These are phyloP conservation scores for Felis catus DNA, from an alignment of 2,113 vertebrate genomes.

Conservation along the genomic window F.catus_Fca126_mat1.0 CM031418.1:12654501-12655000, in stretches of 20 bases:
- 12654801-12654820: not conserved
- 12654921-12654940: not conserved
- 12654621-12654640: not conserved
- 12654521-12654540: not conserved
- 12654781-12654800: not conserved
- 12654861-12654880: not conserved
- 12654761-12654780: not conserved
- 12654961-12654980: too few species aligned
- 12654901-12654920: not conserved
- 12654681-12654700: not conserved
- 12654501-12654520: not conserved
- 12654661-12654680: not conserved
- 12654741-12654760: not conserved
- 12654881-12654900: not conserved
- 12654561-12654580: not conserved
- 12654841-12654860: not conserved
- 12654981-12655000: too few species aligned
- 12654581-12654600: not conserved
- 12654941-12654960: not conserved
- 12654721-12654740: not conserved
- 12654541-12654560: not conserved
- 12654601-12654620: not conserved
- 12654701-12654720: not conserved
- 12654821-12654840: not conserved
- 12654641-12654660: not conserved